phyloP scores from a whole-genome alignment of 2,113 vertebrate species.

The Chamaetylas fuelleborni region DNA sequence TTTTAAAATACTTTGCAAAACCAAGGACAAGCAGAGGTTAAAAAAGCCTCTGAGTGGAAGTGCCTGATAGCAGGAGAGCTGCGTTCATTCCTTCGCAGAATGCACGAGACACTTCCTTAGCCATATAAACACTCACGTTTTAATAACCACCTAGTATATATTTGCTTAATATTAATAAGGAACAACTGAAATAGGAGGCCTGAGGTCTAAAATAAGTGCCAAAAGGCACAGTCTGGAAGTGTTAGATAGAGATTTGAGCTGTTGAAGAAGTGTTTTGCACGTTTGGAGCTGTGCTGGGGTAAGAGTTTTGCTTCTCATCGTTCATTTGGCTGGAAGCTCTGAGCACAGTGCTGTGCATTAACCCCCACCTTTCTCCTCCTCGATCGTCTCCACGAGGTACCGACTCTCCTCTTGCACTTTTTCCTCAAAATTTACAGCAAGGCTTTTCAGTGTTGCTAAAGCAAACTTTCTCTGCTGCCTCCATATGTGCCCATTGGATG shows the following conservation, averaged over 20 bases:
- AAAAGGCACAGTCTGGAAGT: not conserved
- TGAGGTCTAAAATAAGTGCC: not conserved
- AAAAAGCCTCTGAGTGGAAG: not conserved
- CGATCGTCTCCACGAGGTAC: conserved; percentile 68
- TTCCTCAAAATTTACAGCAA: conserved; percentile 75
- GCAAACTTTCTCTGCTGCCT: conserved; percentile 79
- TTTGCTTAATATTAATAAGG: not conserved
- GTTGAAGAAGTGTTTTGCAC: not conserved
- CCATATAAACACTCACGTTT: not conserved
- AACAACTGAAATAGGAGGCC: not conserved
- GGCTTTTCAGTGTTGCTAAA: conserved; percentile 76
- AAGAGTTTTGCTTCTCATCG: not conserved
- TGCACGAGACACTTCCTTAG: not conserved
- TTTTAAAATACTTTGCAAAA: conserved; percentile 62
- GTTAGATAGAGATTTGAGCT: not conserved
- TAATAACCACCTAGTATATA: not conserved
- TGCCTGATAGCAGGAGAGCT: not conserved
- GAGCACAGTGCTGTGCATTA: not conserved
- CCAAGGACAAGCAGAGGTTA: conserved; percentile 67
- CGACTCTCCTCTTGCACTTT: conserved; percentile 79
- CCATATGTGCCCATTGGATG: conserved; percentile 70
- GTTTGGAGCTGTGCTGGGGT: not conserved
- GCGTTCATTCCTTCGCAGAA: not conserved
- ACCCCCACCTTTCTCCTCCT: conserved; percentile 72
- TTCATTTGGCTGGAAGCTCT: not conserved